Conservation (phyloP, 2,113 vertebrate species). For the Heloderma charlesbogerti region DNA sequence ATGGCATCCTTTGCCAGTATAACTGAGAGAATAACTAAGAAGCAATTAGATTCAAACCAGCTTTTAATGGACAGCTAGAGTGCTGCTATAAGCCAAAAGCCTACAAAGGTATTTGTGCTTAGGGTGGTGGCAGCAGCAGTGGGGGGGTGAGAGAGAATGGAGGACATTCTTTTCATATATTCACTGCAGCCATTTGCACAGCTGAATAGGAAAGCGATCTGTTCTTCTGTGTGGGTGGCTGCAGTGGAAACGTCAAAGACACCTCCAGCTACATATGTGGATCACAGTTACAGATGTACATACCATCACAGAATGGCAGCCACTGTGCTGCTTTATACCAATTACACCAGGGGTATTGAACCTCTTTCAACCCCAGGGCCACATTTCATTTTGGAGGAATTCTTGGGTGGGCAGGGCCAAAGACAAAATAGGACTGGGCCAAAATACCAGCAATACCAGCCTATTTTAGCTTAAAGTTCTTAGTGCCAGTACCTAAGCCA, state of each 20-base stretch:
- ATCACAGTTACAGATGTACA: too few species aligned
- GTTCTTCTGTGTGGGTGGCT: background rate
- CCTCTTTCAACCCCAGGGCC: background rate
- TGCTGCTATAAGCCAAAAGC: background rate
- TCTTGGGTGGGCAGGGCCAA: background rate
- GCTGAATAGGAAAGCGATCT: background rate
- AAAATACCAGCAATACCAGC: too few species aligned
- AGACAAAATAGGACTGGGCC: too few species aligned
- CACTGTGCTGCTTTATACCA: background rate
- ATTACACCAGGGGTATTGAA: background rate
- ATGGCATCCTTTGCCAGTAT: background rate
- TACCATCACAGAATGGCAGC: background rate
- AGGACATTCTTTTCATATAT: background rate
- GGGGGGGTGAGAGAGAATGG: background rate
- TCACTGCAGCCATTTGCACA: background rate
- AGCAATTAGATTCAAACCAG: background rate
- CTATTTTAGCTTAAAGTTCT: too few species aligned
- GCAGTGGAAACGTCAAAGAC: background rate
- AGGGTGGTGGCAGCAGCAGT: too few species aligned
- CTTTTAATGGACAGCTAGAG: background rate
- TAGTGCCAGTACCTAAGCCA: too few species aligned
- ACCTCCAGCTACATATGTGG: background rate
- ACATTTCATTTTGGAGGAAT: background rate
- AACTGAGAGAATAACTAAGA: background rate
- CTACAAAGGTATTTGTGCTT: background rate